These are phyloP conservation scores for Cotesia congregata DNA, from an alignment of 2,888 invertebrate species.

Conservation along the genomic window DNA sequence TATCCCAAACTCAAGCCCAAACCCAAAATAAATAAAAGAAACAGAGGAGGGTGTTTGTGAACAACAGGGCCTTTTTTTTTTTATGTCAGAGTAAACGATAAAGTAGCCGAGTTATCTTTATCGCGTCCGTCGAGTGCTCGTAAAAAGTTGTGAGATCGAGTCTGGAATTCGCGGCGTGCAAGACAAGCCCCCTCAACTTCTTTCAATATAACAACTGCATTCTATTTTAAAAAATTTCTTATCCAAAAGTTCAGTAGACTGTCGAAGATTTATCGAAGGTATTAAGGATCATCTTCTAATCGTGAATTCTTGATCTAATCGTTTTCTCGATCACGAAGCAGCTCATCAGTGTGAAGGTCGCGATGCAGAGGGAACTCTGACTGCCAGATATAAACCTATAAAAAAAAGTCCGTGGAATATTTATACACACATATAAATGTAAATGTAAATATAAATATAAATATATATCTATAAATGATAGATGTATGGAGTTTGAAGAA, in stretches of 20 bases:
- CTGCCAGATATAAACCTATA: not conserved
- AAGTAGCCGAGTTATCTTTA: conserved; percentile 7
- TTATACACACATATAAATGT: not conserved
- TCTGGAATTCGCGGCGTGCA: conserved; percentile 12
- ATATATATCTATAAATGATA: conserved; percentile 1
- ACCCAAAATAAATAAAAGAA: too few relatives aligned
- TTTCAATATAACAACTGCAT: too few relatives aligned
- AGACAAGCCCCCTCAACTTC: not conserved
- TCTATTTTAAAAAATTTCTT: too few relatives aligned
- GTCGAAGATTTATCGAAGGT: not conserved
- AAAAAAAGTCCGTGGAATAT: too few relatives aligned
- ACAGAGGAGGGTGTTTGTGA: too few relatives aligned
- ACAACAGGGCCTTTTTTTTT: not conserved
- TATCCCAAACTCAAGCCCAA: too few relatives aligned
- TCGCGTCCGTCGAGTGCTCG: not conserved
- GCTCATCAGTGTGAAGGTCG: conserved; percentile 16
- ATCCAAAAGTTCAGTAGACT: not conserved
- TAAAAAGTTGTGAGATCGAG: conserved; percentile 13
- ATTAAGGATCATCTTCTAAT: not conserved
- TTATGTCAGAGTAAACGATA: not conserved
- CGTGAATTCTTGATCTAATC: not conserved
- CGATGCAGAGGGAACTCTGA: not conserved
- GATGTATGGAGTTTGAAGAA: conserved; percentile 4
- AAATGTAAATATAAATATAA: conserved; percentile 18
- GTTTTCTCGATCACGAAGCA: too few relatives aligned